A percentile compares a stretch with the other conserved stretches of the same genome.
Conservation (phyloP, 2,888 invertebrate species). For the Timandra comae region DNA sequence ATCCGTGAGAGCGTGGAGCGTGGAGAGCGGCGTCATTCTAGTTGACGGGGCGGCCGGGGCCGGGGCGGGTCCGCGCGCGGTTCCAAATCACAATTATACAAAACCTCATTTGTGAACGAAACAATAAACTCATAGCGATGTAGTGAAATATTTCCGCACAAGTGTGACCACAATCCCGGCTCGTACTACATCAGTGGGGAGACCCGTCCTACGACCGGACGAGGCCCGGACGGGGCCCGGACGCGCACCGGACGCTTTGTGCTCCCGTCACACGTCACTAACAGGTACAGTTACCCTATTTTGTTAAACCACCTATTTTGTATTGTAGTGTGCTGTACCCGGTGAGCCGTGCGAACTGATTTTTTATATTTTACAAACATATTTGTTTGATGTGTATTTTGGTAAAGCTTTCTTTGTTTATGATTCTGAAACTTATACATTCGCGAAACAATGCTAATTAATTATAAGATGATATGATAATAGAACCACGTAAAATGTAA, state of each 20-base stretch:
- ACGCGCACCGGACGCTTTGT: conserved; percentile 22
- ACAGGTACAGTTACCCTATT: conserved; percentile 10
- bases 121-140: too few species aligned
- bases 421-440: background rate
- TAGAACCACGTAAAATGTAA: too few species aligned
- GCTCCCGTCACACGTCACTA: conserved; percentile 26
- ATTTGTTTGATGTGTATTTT: background rate
- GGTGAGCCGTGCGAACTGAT: background rate
- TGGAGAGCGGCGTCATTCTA: too few species aligned
- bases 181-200: background rate
- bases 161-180: conserved; percentile 2
- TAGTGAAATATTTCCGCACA: conserved; percentile 1
- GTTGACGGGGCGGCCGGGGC: too few species aligned
- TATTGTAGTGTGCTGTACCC: conserved; percentile 2
- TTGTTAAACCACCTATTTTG: conserved; percentile 11
- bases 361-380: background rate
- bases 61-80: too few species aligned
- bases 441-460: background rate
- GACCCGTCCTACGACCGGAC: too few species aligned
- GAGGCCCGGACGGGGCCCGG: too few species aligned
- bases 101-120: too few species aligned
- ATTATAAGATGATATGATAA: too few species aligned
- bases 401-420: background rate
- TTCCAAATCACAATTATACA: background rate
- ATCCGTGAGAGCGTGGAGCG: too few species aligned